phyloP scores from a whole-genome alignment of 1,140 invertebrate genomes.

The Plodia interpunctella region DNA sequence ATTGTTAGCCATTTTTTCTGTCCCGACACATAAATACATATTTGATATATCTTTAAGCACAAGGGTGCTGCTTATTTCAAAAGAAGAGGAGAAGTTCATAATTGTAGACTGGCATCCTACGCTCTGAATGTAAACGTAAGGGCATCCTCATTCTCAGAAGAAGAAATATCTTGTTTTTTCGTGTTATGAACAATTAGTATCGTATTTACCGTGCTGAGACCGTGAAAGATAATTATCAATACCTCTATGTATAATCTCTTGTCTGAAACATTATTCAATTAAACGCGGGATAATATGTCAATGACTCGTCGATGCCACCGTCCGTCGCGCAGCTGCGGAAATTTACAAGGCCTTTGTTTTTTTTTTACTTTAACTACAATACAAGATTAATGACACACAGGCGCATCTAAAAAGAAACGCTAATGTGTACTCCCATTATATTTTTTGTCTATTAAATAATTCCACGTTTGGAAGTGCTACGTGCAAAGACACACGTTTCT shows the following conservation, averaged over 20 bases:
- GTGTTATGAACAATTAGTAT: too few species aligned
- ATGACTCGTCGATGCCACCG: background rate
- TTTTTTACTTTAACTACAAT: background rate
- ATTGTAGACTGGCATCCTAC: too few species aligned
- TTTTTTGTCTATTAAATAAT: background rate
- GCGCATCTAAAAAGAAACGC: background rate
- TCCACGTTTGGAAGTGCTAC: background rate
- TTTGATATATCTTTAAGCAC: too few species aligned
- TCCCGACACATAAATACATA: too few species aligned
- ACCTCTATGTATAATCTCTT: background rate
- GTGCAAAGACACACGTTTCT: background rate
- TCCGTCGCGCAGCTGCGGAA: background rate
- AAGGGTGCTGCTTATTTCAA: too few species aligned
- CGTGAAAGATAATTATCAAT: too few species aligned
- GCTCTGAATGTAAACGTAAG: too few species aligned
- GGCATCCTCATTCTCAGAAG: too few species aligned
- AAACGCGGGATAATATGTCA: background rate
- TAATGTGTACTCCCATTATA: background rate
- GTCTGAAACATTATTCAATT: background rate
- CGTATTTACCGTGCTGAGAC: too few species aligned
- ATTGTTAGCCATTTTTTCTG: too few species aligned
- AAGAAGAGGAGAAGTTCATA: too few species aligned
- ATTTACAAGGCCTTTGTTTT: background rate
- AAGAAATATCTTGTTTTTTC: too few species aligned
- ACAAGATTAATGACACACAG: background rate